Evolutionary conservation across 2,113 vertebrate genomes (phyloP).

Genomic region (Pogonocichla stellata): DNA sequence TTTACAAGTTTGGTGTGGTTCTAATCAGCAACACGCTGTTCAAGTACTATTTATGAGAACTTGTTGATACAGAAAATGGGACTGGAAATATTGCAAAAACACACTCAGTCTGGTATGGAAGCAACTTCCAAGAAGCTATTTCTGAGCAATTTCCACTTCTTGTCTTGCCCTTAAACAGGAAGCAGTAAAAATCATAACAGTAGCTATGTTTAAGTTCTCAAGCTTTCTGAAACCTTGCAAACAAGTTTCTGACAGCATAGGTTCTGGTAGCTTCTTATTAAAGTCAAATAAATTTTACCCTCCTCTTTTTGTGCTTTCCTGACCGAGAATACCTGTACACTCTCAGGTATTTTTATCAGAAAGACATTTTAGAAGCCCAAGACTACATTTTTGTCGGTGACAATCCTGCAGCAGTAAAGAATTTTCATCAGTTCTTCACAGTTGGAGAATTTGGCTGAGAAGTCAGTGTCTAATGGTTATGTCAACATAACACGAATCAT

Average conservation of each 20-base stretch:
- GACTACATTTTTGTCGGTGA: background rate
- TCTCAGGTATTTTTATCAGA: background rate
- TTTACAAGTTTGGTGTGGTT: background rate
- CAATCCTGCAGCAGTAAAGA: background rate
- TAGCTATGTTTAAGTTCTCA: slow-evolving; percentile 12
- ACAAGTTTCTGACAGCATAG: background rate
- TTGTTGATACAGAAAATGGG: slow-evolving; percentile 16
- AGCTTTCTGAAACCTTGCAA: slow-evolving; percentile 7
- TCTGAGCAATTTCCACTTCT: slow-evolving; percentile 67
- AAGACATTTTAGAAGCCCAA: background rate
- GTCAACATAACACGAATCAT: background rate
- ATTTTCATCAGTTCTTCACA: background rate
- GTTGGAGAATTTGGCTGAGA: background rate
- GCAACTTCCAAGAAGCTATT: slow-evolving; percentile 60
- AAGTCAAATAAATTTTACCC: background rate
- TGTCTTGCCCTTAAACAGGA: slow-evolving; percentile 53
- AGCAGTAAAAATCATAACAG: slow-evolving; percentile 45
- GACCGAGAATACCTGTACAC: background rate
- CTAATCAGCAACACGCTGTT: slow-evolving; percentile 5
- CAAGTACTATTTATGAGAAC: background rate
- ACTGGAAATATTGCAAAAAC: slow-evolving; percentile 54
- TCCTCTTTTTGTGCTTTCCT: background rate
- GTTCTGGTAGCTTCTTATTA: background rate
- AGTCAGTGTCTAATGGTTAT: background rate
- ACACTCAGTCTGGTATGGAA: slow-evolving; percentile 24